These are phyloP conservation scores for Conomelus anceps DNA, from an alignment of 2,888 invertebrate genomes.

Conservation along the genomic window DNA sequence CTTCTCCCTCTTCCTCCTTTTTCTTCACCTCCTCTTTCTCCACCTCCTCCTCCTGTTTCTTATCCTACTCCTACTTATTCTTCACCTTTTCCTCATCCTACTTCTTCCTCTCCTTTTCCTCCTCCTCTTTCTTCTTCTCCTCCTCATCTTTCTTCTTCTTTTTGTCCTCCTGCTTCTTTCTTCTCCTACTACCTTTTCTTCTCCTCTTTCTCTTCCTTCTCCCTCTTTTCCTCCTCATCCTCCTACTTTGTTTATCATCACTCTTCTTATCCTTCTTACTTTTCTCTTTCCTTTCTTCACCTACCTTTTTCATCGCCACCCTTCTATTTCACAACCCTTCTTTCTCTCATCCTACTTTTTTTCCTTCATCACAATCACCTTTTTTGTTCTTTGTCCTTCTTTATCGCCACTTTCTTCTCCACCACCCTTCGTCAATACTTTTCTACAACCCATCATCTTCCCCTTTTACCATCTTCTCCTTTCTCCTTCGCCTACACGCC, in stretches of 20 bases:
- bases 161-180: background rate
- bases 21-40: too few species aligned
- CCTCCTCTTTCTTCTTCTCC: background rate
- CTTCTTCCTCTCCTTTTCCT: background rate
- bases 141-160: background rate
- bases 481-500: background rate
- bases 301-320: background rate
- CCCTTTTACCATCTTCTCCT: background rate
- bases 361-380: background rate
- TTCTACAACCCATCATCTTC: too few species aligned
- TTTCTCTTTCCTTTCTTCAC: too few species aligned
- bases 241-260: too few species aligned
- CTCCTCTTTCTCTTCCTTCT: background rate
- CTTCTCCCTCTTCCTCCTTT: too few species aligned
- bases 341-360: constrained; percentile 4
- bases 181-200: background rate
- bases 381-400: background rate
- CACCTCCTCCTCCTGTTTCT: too few species aligned
- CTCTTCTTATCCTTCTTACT: too few species aligned
- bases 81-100: too few species aligned
- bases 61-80: too few species aligned
- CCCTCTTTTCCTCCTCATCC: background rate
- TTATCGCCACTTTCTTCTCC: background rate
- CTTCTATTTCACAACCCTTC: constrained; percentile 2
- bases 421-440: background rate